These are phyloP conservation scores for Nasonia giraulti DNA, from an alignment of 1,140 invertebrate species.

Conservation along the genomic window DNA sequence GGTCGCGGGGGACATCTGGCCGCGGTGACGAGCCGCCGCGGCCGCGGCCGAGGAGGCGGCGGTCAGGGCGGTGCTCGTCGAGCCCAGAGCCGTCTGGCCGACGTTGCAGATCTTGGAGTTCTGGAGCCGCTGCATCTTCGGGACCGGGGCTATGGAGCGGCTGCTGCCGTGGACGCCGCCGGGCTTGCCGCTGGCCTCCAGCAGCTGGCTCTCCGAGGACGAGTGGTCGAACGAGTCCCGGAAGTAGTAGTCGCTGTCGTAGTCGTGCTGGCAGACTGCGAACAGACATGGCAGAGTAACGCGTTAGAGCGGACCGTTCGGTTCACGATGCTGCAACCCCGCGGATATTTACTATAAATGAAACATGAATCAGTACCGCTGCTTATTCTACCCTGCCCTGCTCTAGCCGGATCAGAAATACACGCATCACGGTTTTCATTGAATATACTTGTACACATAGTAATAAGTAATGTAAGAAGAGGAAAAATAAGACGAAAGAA, in stretches of 20 bases:
- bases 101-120: constrained; percentile 69
- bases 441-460: not conserved
- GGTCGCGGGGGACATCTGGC: constrained; percentile 54
- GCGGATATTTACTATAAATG: not conserved
- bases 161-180: constrained; percentile 65
- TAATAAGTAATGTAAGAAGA: no score
- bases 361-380: not conserved
- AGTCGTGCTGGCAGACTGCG: constrained; percentile 67
- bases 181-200: constrained; percentile 68
- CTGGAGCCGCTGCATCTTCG: constrained; percentile 76
- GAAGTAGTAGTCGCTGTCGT: constrained; percentile 78
- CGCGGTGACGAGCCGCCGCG: constrained; percentile 46
- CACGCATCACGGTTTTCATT: not conserved
- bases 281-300: not conserved
- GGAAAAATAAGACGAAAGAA: constrained; percentile 6
- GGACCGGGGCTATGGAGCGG: constrained; percentile 73
- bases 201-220: constrained; percentile 82
- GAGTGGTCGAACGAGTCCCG: constrained; percentile 87
- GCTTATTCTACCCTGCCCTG: constrained; percentile 16
- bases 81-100: constrained; percentile 54
- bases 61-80: constrained; percentile 32
- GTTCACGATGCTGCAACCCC: no score
- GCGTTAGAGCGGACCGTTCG: no score
- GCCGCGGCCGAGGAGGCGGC: not conserved
- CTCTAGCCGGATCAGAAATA: no score